Base-by-base conservation (phyloP, 2,888 invertebrate species). In the Ernsta delagoae region DNA sequence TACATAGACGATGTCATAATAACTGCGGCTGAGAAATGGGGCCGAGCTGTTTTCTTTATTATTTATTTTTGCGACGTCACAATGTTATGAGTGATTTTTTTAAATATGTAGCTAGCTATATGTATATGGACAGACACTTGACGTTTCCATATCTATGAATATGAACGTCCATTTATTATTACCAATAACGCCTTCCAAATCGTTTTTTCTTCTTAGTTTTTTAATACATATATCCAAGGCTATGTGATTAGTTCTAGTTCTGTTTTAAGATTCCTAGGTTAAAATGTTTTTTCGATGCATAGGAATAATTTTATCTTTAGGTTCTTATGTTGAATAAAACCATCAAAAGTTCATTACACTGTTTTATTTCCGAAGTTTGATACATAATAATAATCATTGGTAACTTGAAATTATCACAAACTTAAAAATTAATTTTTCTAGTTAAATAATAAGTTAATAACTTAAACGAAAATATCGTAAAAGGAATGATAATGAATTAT, bases 371-470 rank as follows among this genome's bases (percentile, higher is more conserved):
- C 67, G 45, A 45, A 56, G 61, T 61, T 67, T 67, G 45, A 61
- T 67, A 67, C 73, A 71, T 74, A 77, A 73, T 74, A 57, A 16
- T 12, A 73, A 70, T 74, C 72, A 73, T 74, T 74, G 83, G 82
- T 87, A 88, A 87, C 86, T 82, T 74, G 85, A 81, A 70, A 69
- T 78, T 83, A 79, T 79, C 76, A 80, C 77, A 78, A 71, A 71
- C 54, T n/a, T n/a, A n/a, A n/a, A 70, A 73, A 78, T 65, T 70
- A 12, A 45, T 60, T 16, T 16, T 12, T 53, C n/a, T 43, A 50
- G 7, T 41, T 24, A 64, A 56, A 36, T 16, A 75, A 77, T 74
- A 75, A 71, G 36, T 24, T 1, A 24, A 24, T 16, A 62, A 62
- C 73, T 74, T 6, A 62, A 39, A 36, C 9, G 34, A 7, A 39